Conservation (phyloP, 2,797 vertebrate species). For the Lepus oiostolus region DNA sequence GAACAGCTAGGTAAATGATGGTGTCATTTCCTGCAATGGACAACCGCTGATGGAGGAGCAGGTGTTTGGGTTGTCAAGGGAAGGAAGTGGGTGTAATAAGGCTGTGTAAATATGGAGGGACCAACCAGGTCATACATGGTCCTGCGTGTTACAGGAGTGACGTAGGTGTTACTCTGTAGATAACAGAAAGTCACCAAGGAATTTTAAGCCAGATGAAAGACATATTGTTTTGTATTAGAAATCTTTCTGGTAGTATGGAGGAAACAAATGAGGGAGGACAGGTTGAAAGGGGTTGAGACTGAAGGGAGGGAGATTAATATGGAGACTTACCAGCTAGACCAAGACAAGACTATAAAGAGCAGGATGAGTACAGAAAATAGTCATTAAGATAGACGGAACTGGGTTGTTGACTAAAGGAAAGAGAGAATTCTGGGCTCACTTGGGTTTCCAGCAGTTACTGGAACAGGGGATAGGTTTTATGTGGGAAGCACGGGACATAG, state of each 20-base stretch:
- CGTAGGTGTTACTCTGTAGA: neutral
- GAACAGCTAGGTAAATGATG: neutral
- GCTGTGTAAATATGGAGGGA: neutral
- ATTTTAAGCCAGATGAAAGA: conserved; percentile 10
- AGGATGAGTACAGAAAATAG: neutral
- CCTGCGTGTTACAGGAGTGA: neutral
- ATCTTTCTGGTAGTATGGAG: neutral
- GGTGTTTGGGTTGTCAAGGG: neutral
- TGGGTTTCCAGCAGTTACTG: conserved; percentile 46
- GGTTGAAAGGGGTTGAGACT: neutral
- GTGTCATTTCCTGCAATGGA: neutral
- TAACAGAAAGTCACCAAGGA: neutral
- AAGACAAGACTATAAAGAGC: neutral
- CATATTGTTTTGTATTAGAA: conserved; percentile 17
- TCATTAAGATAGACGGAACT: neutral
- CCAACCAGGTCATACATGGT: neutral
- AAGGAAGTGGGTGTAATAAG: neutral
- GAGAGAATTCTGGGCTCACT: neutral
- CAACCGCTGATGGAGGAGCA: neutral
- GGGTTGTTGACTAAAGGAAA: neutral
- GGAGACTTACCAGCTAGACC: neutral
- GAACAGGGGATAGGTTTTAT: conserved; percentile 13
- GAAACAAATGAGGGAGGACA: neutral
- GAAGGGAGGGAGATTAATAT: neutral
- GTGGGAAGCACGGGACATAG: neutral